These are phyloP conservation scores for Amblyopsis hoosieri DNA, from an alignment of 2,797 vertebrate species.

Conservation along the genomic window DNA sequence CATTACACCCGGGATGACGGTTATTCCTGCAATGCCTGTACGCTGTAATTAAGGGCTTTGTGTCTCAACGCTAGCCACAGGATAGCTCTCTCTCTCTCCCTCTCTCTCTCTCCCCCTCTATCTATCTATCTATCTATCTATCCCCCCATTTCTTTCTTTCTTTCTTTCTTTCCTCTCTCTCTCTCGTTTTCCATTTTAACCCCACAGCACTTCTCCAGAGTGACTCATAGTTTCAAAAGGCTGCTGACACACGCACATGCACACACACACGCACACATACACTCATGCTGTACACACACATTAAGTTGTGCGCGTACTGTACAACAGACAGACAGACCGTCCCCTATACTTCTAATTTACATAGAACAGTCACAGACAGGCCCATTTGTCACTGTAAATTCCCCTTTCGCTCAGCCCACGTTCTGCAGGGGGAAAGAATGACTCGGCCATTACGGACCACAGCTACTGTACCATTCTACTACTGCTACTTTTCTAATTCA, in stretches of 20 bases:
- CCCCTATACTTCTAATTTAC: constrained; percentile 5
- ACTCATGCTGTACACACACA: background rate
- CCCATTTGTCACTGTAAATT: background rate
- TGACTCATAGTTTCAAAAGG: background rate
- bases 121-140: constrained; percentile 26
- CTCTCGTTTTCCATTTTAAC: constrained; percentile 27
- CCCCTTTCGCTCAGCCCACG: background rate
- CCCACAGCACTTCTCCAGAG: constrained; percentile 21
- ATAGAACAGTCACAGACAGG: background rate
- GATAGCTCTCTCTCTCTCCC: constrained; percentile 42
- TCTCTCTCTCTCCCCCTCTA: background rate
- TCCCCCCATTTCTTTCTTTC: constrained; percentile 15
- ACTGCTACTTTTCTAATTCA: background rate
- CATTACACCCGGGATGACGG: constrained; percentile 68
- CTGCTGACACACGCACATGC: background rate
- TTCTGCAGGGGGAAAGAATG: background rate
- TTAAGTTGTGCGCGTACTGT: background rate
- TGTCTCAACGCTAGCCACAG: constrained; percentile 61
- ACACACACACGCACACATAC: constrained; percentile 1
- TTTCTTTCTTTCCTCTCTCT: constrained; percentile 13
- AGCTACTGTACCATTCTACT: constrained; percentile 3
- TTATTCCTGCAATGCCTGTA: constrained; percentile 67
- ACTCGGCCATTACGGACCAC: background rate
- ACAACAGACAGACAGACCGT: background rate
- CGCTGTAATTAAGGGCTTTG: constrained; percentile 78